Evolutionary conservation across 1,140 invertebrate genomes (phyloP).

Genomic region (Araneus ventricosus): DNA sequence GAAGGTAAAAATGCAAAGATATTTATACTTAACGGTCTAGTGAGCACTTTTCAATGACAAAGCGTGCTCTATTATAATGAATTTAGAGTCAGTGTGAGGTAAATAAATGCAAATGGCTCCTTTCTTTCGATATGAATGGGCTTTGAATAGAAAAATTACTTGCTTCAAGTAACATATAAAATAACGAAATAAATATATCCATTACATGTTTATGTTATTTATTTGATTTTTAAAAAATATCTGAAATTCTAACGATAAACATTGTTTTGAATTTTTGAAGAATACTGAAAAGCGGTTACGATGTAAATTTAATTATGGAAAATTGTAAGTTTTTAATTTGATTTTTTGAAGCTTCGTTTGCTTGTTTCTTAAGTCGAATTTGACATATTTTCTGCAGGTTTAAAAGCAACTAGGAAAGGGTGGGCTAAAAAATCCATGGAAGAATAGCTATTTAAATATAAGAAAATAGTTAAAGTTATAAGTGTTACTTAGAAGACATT

Average conservation of each 20-base stretch:
- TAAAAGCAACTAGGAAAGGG: too few relatives aligned
- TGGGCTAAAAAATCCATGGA: too few relatives aligned
- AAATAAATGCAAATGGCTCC: constrained; percentile 6
- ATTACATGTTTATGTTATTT: neutral
- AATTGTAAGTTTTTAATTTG: too few relatives aligned
- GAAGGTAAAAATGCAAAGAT: neutral
- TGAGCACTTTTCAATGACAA: neutral
- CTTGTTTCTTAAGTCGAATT: too few relatives aligned
- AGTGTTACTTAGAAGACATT: too few relatives aligned
- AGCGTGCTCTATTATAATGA: constrained; percentile 24
- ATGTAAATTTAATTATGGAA: too few relatives aligned
- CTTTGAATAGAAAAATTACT: constrained; percentile 33
- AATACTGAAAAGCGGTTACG: neutral
- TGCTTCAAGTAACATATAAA: neutral
- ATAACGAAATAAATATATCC: neutral
- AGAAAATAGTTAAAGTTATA: too few relatives aligned
- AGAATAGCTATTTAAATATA: too few relatives aligned
- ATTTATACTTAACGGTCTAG: constrained; percentile 22
- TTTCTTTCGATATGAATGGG: constrained; percentile 4
- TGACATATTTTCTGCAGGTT: too few relatives aligned
- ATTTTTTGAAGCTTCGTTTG: too few relatives aligned
- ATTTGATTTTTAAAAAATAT: neutral
- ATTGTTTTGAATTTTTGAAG: neutral
- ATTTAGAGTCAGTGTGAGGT: neutral
- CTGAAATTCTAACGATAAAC: neutral